Evolutionary conservation across 64 coral and sea anemone genomes (phyloP).

Genomic region (Hydrozoanthus tunicans): DNA sequence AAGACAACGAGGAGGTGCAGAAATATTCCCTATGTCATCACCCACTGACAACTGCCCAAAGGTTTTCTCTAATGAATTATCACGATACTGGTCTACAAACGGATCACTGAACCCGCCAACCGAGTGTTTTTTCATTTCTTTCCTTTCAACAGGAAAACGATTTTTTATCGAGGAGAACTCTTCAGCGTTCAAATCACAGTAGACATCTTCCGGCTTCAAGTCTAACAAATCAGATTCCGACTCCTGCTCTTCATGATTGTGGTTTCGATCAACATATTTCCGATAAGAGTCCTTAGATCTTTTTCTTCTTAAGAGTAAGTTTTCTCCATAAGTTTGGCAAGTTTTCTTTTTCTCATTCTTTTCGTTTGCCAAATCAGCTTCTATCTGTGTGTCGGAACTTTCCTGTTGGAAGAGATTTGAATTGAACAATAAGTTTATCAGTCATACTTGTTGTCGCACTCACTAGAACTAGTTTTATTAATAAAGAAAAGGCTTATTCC

Average conservation of each 20-base stretch:
- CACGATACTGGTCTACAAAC: background rate
- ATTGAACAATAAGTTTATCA: background rate
- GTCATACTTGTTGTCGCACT: too few relatives aligned
- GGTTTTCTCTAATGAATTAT: too few relatives aligned
- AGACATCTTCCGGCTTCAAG: conserved; percentile 9
- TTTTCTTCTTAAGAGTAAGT: too few relatives aligned
- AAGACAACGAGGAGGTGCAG: too few relatives aligned
- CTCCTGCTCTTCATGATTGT: background rate
- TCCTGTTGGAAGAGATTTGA: background rate
- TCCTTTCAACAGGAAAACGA: background rate
- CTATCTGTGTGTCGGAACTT: background rate
- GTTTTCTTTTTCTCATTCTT: background rate
- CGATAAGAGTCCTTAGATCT: background rate
- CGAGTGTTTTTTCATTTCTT: background rate
- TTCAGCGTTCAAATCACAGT: conserved; percentile 5
- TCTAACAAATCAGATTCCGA: background rate
- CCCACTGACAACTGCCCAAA: too few relatives aligned
- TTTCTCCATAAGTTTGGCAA: background rate
- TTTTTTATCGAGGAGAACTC: background rate
- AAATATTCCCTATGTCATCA: too few relatives aligned
- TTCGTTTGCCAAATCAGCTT: background rate
- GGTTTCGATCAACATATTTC: background rate
- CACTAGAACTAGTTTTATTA: too few relatives aligned
- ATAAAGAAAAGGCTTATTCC: too few relatives aligned
- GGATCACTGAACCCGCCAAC: background rate